A percentile compares a stretch with the other conserved stretches of the same genome.
These are phyloP conservation scores for Euura lappo DNA, from an alignment of 1,140 invertebrate species.

Conservation along the genomic window DNA sequence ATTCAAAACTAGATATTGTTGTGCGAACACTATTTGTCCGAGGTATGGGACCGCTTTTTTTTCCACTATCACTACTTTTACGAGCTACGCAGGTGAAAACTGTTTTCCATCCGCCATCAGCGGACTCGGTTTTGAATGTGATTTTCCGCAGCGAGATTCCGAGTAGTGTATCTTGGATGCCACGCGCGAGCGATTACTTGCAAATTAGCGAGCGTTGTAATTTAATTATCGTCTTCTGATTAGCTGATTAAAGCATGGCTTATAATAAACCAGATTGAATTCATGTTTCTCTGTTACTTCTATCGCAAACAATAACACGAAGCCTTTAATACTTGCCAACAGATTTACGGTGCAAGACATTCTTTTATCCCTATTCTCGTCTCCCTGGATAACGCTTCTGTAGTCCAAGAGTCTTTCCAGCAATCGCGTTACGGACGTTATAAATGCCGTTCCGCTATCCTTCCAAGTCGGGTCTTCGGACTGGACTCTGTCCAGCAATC, in stretches of 20 bases:
- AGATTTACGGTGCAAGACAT: slow-evolving; percentile 98
- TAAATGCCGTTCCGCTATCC: slow-evolving; percentile 89
- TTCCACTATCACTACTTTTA: too few relatives aligned
- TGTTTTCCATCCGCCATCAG: too few relatives aligned
- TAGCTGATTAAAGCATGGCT: slow-evolving; percentile 17
- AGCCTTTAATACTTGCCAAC: slow-evolving; percentile 65
- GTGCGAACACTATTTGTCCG: too few relatives aligned
- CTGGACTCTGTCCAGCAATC: slow-evolving; percentile 85
- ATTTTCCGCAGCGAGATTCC: background rate
- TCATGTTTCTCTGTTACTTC: too few relatives aligned
- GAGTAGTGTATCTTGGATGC: background rate
- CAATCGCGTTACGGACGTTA: slow-evolving; percentile 87
- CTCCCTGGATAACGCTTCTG: slow-evolving; percentile 88
- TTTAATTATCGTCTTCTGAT: slow-evolving; percentile 37
- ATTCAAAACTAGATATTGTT: too few relatives aligned
- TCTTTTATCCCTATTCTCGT: slow-evolving; percentile 90
- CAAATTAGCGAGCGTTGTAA: slow-evolving; percentile 19
- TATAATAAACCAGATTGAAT: background rate
- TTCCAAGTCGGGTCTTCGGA: slow-evolving; percentile 86
- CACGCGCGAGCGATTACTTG: slow-evolving; percentile 16
- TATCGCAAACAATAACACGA: too few relatives aligned
- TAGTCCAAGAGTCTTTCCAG: slow-evolving; percentile 91
- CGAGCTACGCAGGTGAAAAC: too few relatives aligned
- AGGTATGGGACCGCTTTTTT: too few relatives aligned
- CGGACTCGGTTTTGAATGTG: background rate